Evolutionary conservation across 1,140 invertebrate species (phyloP).

Genomic region (Pantala flavescens): DNA sequence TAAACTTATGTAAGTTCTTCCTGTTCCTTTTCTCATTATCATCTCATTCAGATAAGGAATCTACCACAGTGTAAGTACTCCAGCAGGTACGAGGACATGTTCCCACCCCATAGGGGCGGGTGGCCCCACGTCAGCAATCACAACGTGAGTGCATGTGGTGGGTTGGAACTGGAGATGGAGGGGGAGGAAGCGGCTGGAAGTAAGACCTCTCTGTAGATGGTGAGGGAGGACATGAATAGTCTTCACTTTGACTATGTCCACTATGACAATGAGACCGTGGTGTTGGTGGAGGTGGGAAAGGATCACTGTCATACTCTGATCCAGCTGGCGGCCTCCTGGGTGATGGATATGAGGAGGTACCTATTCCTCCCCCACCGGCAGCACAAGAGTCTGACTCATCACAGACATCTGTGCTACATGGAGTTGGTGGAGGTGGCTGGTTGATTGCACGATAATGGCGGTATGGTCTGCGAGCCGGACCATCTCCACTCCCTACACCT

Average conservation of each 20-base stretch:
- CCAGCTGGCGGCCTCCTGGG: conserved; percentile 27
- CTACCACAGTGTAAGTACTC: neutral
- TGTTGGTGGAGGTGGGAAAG: conserved; percentile 73
- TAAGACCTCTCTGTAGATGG: conserved; percentile 54
- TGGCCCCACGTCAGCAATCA: neutral
- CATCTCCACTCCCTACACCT: conserved; percentile 5
- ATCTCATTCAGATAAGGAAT: neutral
- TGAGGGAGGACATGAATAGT: conserved; percentile 54
- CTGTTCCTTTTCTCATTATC: neutral
- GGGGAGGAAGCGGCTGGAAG: conserved; percentile 61
- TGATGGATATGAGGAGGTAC: conserved; percentile 43
- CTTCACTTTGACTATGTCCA: conserved; percentile 42
- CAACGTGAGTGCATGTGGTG: neutral
- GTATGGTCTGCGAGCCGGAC: conserved; percentile 42
- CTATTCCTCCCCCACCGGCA: conserved; percentile 19
- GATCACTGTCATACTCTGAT: conserved; percentile 53
- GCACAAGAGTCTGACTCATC: conserved; percentile 64
- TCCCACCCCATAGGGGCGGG: neutral
- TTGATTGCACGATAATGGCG: conserved; percentile 66
- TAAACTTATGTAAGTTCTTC: neutral
- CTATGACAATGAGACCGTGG: conserved; percentile 65
- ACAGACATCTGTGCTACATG: conserved; percentile 87
- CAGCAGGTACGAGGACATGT: neutral
- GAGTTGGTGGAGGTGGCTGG: conserved; percentile 83
- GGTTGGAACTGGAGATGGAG: conserved; percentile 45